Conservation (phyloP, 2,797 vertebrate genomes). For the Oreonectes daqikongensis region DNA sequence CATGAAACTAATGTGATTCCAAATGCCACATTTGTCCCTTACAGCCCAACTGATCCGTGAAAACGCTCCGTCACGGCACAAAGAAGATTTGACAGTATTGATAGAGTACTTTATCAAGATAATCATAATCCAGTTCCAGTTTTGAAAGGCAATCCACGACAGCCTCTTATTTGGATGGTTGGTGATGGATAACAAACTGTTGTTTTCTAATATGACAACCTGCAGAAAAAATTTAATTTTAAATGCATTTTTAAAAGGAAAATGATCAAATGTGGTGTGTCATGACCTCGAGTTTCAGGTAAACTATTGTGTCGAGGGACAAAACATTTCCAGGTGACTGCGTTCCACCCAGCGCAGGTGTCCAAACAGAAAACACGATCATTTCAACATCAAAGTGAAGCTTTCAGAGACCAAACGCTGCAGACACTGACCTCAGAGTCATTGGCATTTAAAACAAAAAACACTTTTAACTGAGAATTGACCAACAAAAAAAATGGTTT, state of each 20-base stretch:
- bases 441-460: conserved; percentile 2
- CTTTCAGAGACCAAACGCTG: conserved; percentile 42
- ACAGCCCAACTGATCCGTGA: conserved; percentile 69
- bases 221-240: no score
- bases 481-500: not conserved
- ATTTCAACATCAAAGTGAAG: conserved; percentile 48
- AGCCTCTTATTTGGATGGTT: not conserved
- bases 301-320: no score
- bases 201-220: not conserved
- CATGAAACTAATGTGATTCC: conserved; percentile 81
- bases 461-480: not conserved
- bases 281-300: no score
- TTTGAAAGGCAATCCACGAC: conserved; percentile 22
- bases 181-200: not conserved
- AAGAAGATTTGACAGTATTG: conserved; percentile 44
- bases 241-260: no score
- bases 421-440: conserved; percentile 20
- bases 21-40: conserved; percentile 65
- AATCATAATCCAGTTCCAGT: conserved; percentile 39
- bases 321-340: not conserved
- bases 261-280: no score
- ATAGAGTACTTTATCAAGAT: conserved; percentile 42
- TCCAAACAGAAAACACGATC: conserved; percentile 39
- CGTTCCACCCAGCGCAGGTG: conserved; percentile 13
- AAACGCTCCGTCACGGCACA: conserved; percentile 39